Evolutionary conservation across 2,113 vertebrate species (phyloP).

Genomic region (Saimiri boliviensis): DNA sequence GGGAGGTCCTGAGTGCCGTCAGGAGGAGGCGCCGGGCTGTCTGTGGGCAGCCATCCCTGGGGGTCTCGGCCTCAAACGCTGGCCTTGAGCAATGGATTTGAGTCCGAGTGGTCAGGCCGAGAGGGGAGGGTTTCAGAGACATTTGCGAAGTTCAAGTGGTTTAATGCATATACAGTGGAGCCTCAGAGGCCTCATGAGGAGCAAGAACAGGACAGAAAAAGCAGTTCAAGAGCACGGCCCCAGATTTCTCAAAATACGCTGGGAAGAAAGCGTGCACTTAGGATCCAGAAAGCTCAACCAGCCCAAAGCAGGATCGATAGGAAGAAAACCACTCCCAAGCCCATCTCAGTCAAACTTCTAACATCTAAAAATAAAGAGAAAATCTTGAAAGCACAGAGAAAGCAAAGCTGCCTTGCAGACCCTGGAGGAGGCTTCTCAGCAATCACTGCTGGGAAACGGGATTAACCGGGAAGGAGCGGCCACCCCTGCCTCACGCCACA

Average conservation of each 20-base stretch:
- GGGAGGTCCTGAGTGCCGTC: not conserved
- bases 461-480: not conserved
- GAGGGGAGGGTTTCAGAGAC: not conserved
- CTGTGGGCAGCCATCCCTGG: not conserved
- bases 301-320: not conserved
- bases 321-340: not conserved
- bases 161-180: rapidly evolving
- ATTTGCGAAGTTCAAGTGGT: not conserved
- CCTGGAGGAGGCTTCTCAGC: not conserved
- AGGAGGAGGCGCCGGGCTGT: not conserved
- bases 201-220: not conserved
- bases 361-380: not conserved
- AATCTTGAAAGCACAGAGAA: not conserved
- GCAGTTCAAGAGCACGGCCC: not conserved
- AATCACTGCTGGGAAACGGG: not conserved
- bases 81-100: not conserved
- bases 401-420: not conserved
- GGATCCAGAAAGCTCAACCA: not conserved
- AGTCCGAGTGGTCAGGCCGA: not conserved
- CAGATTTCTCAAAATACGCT: not conserved
- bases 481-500: not conserved
- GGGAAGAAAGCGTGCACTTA: not conserved
- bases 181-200: not conserved
- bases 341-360: not conserved
- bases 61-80: not conserved